phyloP scores from a whole-genome alignment of 2,888 invertebrate species.

The Petrolisthes cinctipes region DNA sequence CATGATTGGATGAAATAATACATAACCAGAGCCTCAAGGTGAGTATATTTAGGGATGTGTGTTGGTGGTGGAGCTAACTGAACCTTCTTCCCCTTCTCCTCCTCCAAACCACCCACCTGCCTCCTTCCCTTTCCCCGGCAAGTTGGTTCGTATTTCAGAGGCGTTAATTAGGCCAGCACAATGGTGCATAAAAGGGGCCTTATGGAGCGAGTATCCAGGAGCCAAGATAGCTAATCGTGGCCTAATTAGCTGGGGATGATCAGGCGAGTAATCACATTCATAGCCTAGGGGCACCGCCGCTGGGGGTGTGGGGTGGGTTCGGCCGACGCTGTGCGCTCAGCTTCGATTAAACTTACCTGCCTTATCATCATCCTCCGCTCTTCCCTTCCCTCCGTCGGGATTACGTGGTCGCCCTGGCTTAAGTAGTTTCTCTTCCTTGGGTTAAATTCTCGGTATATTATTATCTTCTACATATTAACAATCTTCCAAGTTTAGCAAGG shows the following conservation, averaged over 20 bases:
- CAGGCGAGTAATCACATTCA: slow-evolving; percentile 42
- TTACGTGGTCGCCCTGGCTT: no score
- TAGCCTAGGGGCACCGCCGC: slow-evolving; percentile 11
- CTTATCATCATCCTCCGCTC: background rate
- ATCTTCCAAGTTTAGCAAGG: no score
- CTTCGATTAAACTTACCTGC: slow-evolving; percentile 42
- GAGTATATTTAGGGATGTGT: no score
- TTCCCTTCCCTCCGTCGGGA: no score
- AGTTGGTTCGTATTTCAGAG: slow-evolving; percentile 37
- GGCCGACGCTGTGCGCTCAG: background rate
- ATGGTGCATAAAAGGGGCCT: slow-evolving; percentile 40
- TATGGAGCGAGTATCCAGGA: slow-evolving; percentile 39
- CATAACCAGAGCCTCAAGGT: no score
- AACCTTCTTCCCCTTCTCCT: background rate
- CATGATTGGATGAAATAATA: no score
- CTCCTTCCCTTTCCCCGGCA: background rate
- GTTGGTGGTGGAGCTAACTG: background rate
- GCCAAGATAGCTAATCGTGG: slow-evolving; percentile 45
- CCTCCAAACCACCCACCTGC: background rate
- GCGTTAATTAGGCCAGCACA: slow-evolving; percentile 39
- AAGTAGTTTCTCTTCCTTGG: no score
- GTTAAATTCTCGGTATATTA: no score
- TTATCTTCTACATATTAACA: no score
- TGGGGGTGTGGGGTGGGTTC: background rate
- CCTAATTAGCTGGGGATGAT: slow-evolving; percentile 52